phyloP scores from a whole-genome alignment of 2,797 vertebrate genomes.

The Uromys caudimaculatus region DNA sequence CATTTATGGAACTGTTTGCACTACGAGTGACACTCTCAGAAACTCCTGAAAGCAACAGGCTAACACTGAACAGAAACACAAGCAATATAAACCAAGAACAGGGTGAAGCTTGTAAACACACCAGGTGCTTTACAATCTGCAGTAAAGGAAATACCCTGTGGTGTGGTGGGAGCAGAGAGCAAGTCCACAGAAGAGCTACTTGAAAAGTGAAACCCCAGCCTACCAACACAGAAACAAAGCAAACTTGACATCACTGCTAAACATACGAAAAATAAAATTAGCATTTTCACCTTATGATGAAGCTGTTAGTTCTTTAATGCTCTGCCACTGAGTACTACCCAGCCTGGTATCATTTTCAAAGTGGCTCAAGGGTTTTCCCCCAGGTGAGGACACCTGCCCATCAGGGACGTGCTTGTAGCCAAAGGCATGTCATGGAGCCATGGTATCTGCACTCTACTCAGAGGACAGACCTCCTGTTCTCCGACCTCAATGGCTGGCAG shows the following conservation, averaged over 20 bases:
- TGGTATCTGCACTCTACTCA: neutral
- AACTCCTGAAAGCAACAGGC: neutral
- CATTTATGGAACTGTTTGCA: rapidly evolving
- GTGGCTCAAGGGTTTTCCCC: neutral
- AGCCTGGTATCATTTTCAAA: neutral
- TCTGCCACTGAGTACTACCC: neutral
- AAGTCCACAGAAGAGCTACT: neutral
- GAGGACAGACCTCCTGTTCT: too few species aligned
- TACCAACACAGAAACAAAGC: rapidly evolving
- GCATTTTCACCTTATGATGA: too few species aligned
- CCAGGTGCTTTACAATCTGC: too few species aligned
- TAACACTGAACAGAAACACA: neutral
- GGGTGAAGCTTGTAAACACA: neutral
- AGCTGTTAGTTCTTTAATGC: neutral
- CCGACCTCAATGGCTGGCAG: too few species aligned
- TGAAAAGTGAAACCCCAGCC: neutral
- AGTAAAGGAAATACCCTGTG: neutral
- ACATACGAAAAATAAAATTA: neutral
- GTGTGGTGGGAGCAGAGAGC: neutral
- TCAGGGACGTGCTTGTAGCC: neutral
- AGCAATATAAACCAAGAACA: neutral
- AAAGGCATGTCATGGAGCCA: neutral
- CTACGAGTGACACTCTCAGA: neutral
- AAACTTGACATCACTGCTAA: neutral
- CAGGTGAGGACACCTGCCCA: rapidly evolving